Conservation (phyloP, 2,797 vertebrate genomes). For the Yasuhikotakia modesta region DNA sequence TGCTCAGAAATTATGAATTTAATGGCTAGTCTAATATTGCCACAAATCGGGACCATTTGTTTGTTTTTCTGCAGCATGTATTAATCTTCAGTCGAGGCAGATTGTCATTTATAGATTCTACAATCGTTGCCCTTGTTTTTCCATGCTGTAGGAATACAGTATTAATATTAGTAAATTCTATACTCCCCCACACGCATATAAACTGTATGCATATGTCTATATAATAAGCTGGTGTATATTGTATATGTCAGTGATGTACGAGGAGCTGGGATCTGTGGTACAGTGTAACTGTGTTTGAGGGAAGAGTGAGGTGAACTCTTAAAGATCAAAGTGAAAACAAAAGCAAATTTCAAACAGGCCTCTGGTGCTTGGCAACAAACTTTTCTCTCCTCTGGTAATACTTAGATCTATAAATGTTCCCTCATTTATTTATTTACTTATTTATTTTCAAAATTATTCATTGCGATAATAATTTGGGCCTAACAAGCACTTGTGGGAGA, state of each 20-base stretch:
- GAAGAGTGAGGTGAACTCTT: constrained; percentile 76
- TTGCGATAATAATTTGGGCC: constrained; percentile 84
- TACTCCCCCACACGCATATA: not conserved
- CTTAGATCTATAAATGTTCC: constrained; percentile 83
- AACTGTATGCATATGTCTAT: no score
- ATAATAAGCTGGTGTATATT: not conserved
- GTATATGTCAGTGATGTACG: not conserved
- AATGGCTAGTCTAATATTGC: not conserved
- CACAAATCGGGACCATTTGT: not conserved
- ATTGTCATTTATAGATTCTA: not conserved
- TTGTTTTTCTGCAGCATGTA: not conserved
- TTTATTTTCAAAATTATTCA: constrained; percentile 85
- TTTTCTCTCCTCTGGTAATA: constrained; percentile 76
- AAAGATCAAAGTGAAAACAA: constrained; percentile 81
- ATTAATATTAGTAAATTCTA: not conserved
- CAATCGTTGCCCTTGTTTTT: no score
- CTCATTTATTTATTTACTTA: constrained; percentile 75
- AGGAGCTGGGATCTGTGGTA: not conserved
- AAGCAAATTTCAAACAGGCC: constrained; percentile 75
- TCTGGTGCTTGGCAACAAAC: constrained; percentile 75
- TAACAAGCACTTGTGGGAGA: constrained; percentile 96
- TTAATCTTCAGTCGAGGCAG: not conserved
- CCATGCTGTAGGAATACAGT: not conserved
- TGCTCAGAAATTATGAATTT: not conserved
- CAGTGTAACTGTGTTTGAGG: constrained; percentile 60